These are phyloP conservation scores for Anagrus nilaparvatae DNA, from an alignment of 1,140 invertebrate species.

Conservation along the genomic window DNA sequence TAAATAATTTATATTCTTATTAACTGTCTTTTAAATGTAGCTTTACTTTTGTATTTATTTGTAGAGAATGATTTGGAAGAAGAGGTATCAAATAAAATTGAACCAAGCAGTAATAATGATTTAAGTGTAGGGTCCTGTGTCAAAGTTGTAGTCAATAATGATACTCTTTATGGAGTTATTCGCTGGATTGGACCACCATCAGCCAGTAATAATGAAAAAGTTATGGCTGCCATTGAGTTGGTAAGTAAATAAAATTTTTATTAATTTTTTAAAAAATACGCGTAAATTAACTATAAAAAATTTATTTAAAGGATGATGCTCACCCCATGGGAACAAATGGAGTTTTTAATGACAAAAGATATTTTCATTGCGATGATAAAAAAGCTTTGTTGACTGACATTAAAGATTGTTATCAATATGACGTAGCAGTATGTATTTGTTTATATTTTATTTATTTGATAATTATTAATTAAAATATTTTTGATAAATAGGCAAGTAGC, in stretches of 20 bases:
- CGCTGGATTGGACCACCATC: slow-evolving; percentile 69
- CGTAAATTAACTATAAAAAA: background rate
- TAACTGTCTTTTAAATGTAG: too few species aligned
- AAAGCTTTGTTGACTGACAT: slow-evolving; percentile 70
- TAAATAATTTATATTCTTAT: too few species aligned
- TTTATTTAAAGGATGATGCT: slow-evolving; percentile 45
- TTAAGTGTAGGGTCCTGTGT: slow-evolving; percentile 66
- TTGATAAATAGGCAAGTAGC: slow-evolving; percentile 21
- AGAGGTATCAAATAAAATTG: slow-evolving; percentile 32
- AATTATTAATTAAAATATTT: slow-evolving; percentile 9
- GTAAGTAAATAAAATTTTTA: slow-evolving; percentile 31
- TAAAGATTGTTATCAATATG: slow-evolving; percentile 65
- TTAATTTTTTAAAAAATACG: background rate
- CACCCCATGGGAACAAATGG: slow-evolving; percentile 60
- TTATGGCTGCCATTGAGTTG: slow-evolving; percentile 59
- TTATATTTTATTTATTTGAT: slow-evolving; percentile 17
- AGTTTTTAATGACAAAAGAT: slow-evolving; percentile 55
- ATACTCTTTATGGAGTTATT: slow-evolving; percentile 66
- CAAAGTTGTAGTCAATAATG: slow-evolving; percentile 51
- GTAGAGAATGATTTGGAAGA: slow-evolving; percentile 29
- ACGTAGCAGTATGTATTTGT: slow-evolving; percentile 50
- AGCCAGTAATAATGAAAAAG: slow-evolving; percentile 38
- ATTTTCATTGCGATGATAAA: slow-evolving; percentile 60
- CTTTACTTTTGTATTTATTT: too few species aligned
- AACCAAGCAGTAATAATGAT: slow-evolving; percentile 35